Conservation (phyloP, 2,888 invertebrate species). For the Chironomus tentans region DNA sequence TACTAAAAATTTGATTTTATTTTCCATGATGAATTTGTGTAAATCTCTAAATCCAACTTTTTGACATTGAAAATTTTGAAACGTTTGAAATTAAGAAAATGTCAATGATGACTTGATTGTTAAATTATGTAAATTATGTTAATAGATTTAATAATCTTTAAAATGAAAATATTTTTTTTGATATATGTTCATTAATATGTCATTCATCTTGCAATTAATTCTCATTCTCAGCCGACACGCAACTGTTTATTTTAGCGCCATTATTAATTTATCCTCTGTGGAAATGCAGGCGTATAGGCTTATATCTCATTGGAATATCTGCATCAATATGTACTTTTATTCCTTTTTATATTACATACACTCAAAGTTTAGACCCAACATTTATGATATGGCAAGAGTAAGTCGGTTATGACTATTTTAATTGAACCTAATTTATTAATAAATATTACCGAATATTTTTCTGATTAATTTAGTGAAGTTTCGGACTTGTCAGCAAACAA, state of each 20-base stretch:
- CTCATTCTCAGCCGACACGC: constrained; percentile 48
- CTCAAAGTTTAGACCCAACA: constrained; percentile 55
- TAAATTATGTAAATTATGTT: too few species aligned
- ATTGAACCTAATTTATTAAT: too few species aligned
- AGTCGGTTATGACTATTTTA: constrained; percentile 36
- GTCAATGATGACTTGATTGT: neutral
- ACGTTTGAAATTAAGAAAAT: neutral
- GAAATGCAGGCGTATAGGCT: constrained; percentile 52
- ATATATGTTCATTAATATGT: too few species aligned
- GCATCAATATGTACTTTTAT: constrained; percentile 45
- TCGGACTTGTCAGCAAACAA: constrained; percentile 52
- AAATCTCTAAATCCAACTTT: neutral
- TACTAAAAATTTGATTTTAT: neutral
- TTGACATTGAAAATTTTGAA: too few species aligned
- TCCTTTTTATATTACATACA: constrained; percentile 52
- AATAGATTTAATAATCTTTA: neutral
- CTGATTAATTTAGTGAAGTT: constrained; percentile 49
- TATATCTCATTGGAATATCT: constrained; percentile 44
- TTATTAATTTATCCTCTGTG: constrained; percentile 57
- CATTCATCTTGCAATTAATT: too few species aligned
- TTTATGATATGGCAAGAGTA: constrained; percentile 59
- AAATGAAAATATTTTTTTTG: too few species aligned
- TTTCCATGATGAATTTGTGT: neutral
- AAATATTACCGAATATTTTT: too few species aligned
- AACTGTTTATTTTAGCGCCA: constrained; percentile 57